Conservation (phyloP, 2,797 vertebrate species). For the Onychomys arenicola region DNA sequence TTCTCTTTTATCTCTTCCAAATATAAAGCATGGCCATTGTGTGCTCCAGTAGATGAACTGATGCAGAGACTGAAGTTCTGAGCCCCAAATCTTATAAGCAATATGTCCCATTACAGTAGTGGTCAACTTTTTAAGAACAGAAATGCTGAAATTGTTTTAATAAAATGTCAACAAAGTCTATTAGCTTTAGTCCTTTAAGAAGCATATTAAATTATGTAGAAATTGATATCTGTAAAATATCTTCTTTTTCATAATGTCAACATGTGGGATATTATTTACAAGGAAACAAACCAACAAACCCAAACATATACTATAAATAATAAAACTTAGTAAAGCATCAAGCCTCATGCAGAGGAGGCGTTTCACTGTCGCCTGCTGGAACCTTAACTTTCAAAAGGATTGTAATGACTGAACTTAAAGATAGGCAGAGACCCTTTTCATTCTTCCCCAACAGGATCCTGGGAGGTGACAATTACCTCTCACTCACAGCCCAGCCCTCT, state of each 20-base stretch:
- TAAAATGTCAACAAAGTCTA: slow-evolving; percentile 14
- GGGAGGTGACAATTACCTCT: slow-evolving; percentile 59
- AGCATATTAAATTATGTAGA: neutral
- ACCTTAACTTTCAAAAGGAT: slow-evolving; percentile 24
- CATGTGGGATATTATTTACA: neutral
- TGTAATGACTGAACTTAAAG: neutral
- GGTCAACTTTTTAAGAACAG: neutral
- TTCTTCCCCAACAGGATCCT: neutral
- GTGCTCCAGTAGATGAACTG: neutral
- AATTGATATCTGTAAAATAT: slow-evolving; percentile 1
- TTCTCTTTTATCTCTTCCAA: neutral
- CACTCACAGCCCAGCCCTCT: neutral
- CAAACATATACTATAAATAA: neutral
- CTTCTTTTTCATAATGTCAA: slow-evolving; percentile 13
- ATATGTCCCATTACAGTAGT: neutral
- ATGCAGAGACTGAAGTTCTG: neutral
- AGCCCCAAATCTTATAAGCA: neutral
- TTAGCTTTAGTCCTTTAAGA: slow-evolving; percentile 18
- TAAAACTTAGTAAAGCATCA: neutral
- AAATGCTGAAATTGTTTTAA: neutral
- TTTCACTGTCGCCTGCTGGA: neutral
- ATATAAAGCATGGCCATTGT: neutral
- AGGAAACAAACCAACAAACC: neutral
- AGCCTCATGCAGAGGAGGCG: neutral
- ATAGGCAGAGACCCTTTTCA: neutral